phyloP scores from a whole-genome alignment of 2,888 invertebrate genomes.

The Terebella lapidaria region DNA sequence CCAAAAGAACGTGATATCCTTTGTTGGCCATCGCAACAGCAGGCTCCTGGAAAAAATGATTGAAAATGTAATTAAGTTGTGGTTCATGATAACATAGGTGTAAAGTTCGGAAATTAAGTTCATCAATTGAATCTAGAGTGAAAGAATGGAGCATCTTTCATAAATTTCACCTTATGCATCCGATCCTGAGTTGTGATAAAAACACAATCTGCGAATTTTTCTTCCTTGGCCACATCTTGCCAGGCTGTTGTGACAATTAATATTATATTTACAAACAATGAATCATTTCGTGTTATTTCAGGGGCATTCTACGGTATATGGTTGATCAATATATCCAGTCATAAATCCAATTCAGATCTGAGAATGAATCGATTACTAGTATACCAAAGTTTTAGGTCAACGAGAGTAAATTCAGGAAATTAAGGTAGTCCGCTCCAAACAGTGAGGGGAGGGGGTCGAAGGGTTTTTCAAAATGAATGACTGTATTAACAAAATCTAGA shows the following conservation, averaged over 20 bases:
- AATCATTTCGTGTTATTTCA: not conserved
- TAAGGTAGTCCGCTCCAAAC: too few relatives aligned
- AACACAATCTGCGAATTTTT: slow-evolving; percentile 51
- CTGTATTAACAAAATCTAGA: too few relatives aligned
- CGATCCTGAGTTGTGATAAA: slow-evolving; percentile 50
- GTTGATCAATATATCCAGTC: not conserved
- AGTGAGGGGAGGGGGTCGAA: too few relatives aligned
- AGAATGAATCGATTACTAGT: too few relatives aligned
- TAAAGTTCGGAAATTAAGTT: not conserved
- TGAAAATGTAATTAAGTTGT: not conserved
- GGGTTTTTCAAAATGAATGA: too few relatives aligned
- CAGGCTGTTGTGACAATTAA: slow-evolving; percentile 14
- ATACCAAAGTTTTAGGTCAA: too few relatives aligned
- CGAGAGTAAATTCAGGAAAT: too few relatives aligned
- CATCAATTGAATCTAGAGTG: not conserved
- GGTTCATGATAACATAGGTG: not conserved
- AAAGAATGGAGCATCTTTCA: not conserved
- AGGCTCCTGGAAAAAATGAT: slow-evolving; percentile 38
- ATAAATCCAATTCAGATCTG: not conserved
- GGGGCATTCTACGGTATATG: not conserved
- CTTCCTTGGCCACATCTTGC: slow-evolving; percentile 17
- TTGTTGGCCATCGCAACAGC: slow-evolving; percentile 50
- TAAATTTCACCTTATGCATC: slow-evolving; percentile 41
- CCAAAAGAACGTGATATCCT: slow-evolving; percentile 55
- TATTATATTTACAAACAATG: not conserved